These are phyloP conservation scores for Heliconius melpomene DNA, from an alignment of 1,140 invertebrate genomes.

Conservation along the genomic window DNA sequence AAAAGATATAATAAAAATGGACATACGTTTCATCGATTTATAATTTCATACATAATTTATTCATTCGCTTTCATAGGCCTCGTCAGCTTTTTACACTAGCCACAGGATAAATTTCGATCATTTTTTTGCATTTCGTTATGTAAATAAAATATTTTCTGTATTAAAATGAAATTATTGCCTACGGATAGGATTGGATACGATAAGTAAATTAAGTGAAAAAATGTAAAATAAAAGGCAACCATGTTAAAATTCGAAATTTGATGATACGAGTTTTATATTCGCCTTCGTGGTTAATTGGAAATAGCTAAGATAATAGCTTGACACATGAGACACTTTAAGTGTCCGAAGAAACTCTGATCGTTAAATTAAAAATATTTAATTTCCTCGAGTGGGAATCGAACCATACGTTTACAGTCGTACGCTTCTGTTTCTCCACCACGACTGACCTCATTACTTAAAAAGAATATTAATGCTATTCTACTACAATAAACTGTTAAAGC, in stretches of 20 bases:
- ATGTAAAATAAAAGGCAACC: not conserved
- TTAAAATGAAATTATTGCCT: not conserved
- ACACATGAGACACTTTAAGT: too few species aligned
- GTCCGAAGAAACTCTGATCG: too few species aligned
- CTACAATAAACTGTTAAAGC: not conserved
- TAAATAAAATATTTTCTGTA: not conserved
- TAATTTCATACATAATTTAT: conserved; percentile 8
- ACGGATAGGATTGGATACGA: not conserved
- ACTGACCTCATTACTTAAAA: not conserved
- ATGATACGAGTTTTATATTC: not conserved
- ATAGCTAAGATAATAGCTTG: too few species aligned
- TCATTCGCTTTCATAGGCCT: conserved; percentile 12
- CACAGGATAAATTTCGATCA: not conserved
- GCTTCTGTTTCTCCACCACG: not conserved
- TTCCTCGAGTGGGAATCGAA: not conserved
- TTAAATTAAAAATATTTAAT: too few species aligned
- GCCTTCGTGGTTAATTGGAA: too few species aligned
- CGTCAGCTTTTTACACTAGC: conserved; percentile 3
- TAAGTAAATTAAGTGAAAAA: not conserved
- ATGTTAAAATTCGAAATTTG: not conserved
- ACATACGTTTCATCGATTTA: not conserved
- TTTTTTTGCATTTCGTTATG: not conserved
- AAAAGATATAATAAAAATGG: not conserved
- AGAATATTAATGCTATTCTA: not conserved
- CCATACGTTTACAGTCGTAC: not conserved